Evolutionary conservation across 23 tunicate species (phyloP), one percentile per base, ranked within the genome.

Genomic region (Oikopleura albicans): DNA sequence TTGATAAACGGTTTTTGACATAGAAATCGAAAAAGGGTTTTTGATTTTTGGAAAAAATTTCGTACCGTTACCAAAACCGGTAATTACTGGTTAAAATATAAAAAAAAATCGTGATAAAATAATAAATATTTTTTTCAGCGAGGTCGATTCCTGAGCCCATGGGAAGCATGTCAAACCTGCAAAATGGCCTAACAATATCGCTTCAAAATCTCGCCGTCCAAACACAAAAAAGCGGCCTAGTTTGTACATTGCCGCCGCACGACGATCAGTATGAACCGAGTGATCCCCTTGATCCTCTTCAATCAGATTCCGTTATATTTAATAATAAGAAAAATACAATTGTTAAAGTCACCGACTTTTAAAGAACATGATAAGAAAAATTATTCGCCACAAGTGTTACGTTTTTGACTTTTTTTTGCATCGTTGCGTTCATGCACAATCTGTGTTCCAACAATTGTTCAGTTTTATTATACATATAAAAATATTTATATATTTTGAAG

Each of bases 161-260:
- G 63, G 63, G 63, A 22, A 71, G 79, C 37, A 16, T 71, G 79
- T 2, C 79, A 2, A 71, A 71, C 35, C 35, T 71, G 79, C 79
- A 16, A 37, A 71, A 71, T 71, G 79, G 79, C 37, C 27, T 71
- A 4, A 37, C 79, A 16, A 29, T 71, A 31, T 71, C 79, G 2
- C 27, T 71, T 71, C 79, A 71, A 37, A 71, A 71, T 29, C 79
- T 71, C 31, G 79, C 79, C 37, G 79, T 71, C 31, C 79, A 71
- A 29, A 71, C 79, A 71, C 79, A 71, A 71, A 71, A 71, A 71
- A 12, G 34, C 37, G 79, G 79, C 37, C 79, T 71, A 4, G 79
- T 71, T 71, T 71, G 79, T 29, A 71, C 12, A 12, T 22, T 49
- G 16, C 63, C 63, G 12, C 12, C 63, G 12, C 63, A 49, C 12